These are phyloP conservation scores for Vanessa cardui DNA, from an alignment of 2,888 invertebrate species.

Conservation along the genomic window DNA sequence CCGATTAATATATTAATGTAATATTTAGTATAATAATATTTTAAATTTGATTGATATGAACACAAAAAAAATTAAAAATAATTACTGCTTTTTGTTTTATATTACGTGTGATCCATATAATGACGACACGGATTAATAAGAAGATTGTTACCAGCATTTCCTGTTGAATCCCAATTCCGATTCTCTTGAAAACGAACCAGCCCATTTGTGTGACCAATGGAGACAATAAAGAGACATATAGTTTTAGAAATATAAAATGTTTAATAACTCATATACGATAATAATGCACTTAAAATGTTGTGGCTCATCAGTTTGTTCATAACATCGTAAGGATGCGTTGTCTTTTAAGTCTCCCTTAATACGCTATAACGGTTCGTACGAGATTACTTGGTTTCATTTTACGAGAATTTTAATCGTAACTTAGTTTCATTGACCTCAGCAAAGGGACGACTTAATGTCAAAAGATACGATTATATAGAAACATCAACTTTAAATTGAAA, in stretches of 20 bases:
- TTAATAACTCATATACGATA: constrained; percentile 21
- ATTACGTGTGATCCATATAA: no score
- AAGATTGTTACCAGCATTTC: no score
- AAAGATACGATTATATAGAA: constrained; percentile 28
- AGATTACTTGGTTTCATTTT: constrained; percentile 65
- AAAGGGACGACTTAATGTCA: constrained; percentile 28
- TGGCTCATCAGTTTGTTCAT: constrained; percentile 40
- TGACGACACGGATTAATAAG: no score
- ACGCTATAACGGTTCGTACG: constrained; percentile 65
- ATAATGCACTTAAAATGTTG: constrained; percentile 37
- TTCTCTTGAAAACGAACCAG: no score
- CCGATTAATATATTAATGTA: no score
- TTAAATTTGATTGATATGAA: no score
- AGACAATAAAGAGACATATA: no score
- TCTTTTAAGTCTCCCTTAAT: constrained; percentile 48
- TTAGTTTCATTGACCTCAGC: constrained; percentile 54
- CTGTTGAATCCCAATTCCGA: no score
- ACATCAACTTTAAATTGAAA: constrained; percentile 11
- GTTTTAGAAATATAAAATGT: background rate
- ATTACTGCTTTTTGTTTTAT: no score
- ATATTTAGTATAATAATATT: no score
- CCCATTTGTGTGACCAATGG: no score
- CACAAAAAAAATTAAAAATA: no score
- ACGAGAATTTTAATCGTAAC: constrained; percentile 68
- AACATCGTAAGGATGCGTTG: constrained; percentile 34